Conservation (phyloP, 1,140 invertebrate species). For the Epicauta chinensis region DNA sequence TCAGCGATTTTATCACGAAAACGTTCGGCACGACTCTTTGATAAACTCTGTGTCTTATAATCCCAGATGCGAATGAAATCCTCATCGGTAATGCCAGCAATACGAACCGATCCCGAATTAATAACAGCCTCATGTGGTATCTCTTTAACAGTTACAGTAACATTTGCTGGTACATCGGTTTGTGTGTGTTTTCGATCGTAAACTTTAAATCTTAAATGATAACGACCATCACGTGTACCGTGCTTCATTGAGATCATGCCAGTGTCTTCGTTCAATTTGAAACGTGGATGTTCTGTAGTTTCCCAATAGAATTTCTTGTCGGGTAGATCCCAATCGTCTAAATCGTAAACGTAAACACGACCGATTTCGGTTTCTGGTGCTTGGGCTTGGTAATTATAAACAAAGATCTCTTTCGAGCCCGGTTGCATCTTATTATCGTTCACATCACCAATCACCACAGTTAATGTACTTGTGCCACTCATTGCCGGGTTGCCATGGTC, state of each 20-base stretch:
- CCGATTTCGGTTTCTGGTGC: conserved; percentile 90
- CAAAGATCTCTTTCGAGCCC: conserved; percentile 92
- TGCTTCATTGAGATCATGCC: conserved; percentile 94
- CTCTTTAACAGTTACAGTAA: conserved; percentile 87
- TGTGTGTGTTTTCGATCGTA: conserved; percentile 92
- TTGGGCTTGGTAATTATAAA: conserved; percentile 93
- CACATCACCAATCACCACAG: conserved; percentile 91
- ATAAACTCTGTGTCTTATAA: conserved; percentile 76
- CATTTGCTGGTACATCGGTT: conserved; percentile 85
- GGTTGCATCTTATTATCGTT: conserved; percentile 98
- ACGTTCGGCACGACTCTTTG: conserved; percentile 80
- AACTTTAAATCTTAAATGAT: conserved; percentile 84
- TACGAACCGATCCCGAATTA: conserved; percentile 89
- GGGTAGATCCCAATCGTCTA: conserved; percentile 95
- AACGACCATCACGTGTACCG: conserved; percentile 79
- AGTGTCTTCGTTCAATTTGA: conserved; percentile 82
- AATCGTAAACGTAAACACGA: conserved; percentile 90
- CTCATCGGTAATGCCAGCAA: conserved; percentile 92
- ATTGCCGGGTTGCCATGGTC: conserved; percentile 82
- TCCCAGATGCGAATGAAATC: conserved; percentile 94
- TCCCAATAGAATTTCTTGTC: conserved; percentile 97
- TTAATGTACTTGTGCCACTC: conserved; percentile 91
- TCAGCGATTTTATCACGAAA: conserved; percentile 83
- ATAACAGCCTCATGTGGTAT: conserved; percentile 92
- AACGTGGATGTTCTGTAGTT: conserved; percentile 67